Percentiles rank a stretch among this genome's conserved stretches.
These are phyloP conservation scores for Pycnonotus jocosus DNA, from an alignment of 2,113 vertebrate genomes.

Conservation along the genomic window DNA sequence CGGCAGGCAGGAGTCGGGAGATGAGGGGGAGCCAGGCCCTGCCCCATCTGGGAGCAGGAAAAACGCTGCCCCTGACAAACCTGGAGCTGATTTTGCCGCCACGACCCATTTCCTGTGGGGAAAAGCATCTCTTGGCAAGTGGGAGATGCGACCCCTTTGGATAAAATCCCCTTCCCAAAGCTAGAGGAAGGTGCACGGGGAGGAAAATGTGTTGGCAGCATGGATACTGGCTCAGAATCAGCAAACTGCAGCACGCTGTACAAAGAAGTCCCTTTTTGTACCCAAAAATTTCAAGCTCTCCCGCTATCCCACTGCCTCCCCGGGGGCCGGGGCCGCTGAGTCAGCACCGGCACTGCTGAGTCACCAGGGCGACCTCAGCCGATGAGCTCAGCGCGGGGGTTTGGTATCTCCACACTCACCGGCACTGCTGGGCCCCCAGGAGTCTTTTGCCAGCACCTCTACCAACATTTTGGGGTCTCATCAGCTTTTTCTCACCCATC, in stretches of 20 bases:
- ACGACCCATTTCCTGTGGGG: not conserved
- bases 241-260: not conserved
- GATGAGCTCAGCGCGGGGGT: slow-evolving; percentile 45
- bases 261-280: not conserved
- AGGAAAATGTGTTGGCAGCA: not conserved
- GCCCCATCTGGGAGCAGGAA: not conserved
- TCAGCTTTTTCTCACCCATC: not conserved
- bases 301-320: not conserved
- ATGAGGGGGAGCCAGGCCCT: slow-evolving; percentile 36
- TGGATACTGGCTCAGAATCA: accelerated
- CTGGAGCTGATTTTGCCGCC: not conserved
- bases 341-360: slow-evolving; percentile 30
- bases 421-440: not conserved
- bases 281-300: not conserved
- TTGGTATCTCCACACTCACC: not conserved
- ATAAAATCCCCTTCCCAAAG: not conserved
- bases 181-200: accelerated
- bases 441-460: not conserved
- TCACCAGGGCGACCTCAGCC: slow-evolving; percentile 32
- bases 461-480: not conserved
- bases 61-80: not conserved
- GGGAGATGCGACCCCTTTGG: accelerated
- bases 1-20: slow-evolving; percentile 15
- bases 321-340: not conserved
- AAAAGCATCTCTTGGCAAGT: not conserved